These are phyloP conservation scores for Gymnothorax reevesii DNA, from an alignment of 2,797 vertebrate species.

Conservation along the genomic window DNA sequence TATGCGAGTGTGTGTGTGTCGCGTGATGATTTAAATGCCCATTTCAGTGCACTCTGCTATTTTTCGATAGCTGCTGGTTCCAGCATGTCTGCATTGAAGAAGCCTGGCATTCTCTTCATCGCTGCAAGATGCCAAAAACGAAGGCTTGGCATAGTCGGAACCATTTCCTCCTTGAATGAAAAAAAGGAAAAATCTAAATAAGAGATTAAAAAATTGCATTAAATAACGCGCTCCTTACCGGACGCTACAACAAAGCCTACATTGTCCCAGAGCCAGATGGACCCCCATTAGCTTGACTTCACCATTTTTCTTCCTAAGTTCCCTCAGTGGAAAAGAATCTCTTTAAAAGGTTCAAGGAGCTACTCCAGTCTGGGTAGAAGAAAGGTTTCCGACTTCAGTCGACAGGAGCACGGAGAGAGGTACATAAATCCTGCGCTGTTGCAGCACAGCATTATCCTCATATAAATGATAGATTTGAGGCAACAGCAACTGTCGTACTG, in stretches of 20 bases:
- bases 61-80: slow-evolving; percentile 16
- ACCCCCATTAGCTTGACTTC: slow-evolving; percentile 55
- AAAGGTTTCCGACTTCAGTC: slow-evolving; percentile 44
- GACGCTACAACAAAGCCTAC: slow-evolving; percentile 57
- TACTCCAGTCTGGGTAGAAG: slow-evolving; percentile 43
- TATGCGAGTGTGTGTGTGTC: neutral
- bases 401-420: slow-evolving; percentile 30
- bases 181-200: slow-evolving; percentile 40
- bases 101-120: slow-evolving; percentile 30
- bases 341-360: slow-evolving; percentile 37
- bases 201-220: slow-evolving; percentile 64
- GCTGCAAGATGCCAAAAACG: slow-evolving; percentile 39
- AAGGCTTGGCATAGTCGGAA: slow-evolving; percentile 33
- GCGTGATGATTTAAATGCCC: neutral
- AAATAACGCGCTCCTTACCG: slow-evolving; percentile 44
- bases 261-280: slow-evolving; percentile 60
- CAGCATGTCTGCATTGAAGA: slow-evolving; percentile 27
- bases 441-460: slow-evolving; percentile 21
- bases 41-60: neutral
- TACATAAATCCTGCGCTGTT: slow-evolving; percentile 50
- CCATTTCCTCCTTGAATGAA: slow-evolving; percentile 51
- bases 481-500: slow-evolving; percentile 1
- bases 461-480: slow-evolving; percentile 32
- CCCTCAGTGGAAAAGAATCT: slow-evolving; percentile 47
- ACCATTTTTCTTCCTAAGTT: slow-evolving; percentile 55